Evolutionary conservation across 2,797 vertebrate species (phyloP), one percentile per base, ranked within the genome.

Genomic region (Eutrigla gurnardus): DNA sequence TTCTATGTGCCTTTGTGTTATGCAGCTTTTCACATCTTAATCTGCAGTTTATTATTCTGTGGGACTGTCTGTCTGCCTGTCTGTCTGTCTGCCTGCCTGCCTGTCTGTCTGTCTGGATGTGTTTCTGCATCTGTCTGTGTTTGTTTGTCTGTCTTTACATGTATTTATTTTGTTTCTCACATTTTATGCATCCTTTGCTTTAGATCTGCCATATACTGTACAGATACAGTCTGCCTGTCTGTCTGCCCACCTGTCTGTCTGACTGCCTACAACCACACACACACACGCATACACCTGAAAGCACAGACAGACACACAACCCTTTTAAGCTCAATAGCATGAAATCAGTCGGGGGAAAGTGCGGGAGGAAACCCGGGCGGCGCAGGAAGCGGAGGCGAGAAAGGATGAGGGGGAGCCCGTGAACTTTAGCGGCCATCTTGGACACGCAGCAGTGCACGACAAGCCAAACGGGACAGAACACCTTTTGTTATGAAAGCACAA

Each of bases 351-450:
- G 71, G 37, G 45, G 2, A 54, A 46, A 45, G 13, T 52, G 54
- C 18, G 57, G 25, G 43, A 46, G 33, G 40, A 77, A 37, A 54
- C 62, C 25, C 25, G 72, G 59, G 52, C 11, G 6, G 37, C 2
- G 32, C 45, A 47, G 54, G 37, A 59, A 55, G 45, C 61, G 8
- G 32, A 4, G 47, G 33, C 1, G 37, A 65, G 43, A 36, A 25
- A 57, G 52, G 60, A 59, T 59, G 67, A 17, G n/a, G 47, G 25
- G n/a, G 37, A 49, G 42, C 55, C 50, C 4, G 4, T 13, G 14
- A 81, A 78, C 67, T 85, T 85, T 14, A 53, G 76, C 55, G 45
- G 72, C 70, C 63, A 77, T 75, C n/a, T 76, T 77, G 50, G 66
- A 68, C 70, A 71, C 17, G 12, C 73, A 73, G 71, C 45, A 47